These are phyloP conservation scores for Agriopis leucophaearia DNA, from an alignment of 2,888 invertebrate genomes.

Conservation along the genomic window DNA sequence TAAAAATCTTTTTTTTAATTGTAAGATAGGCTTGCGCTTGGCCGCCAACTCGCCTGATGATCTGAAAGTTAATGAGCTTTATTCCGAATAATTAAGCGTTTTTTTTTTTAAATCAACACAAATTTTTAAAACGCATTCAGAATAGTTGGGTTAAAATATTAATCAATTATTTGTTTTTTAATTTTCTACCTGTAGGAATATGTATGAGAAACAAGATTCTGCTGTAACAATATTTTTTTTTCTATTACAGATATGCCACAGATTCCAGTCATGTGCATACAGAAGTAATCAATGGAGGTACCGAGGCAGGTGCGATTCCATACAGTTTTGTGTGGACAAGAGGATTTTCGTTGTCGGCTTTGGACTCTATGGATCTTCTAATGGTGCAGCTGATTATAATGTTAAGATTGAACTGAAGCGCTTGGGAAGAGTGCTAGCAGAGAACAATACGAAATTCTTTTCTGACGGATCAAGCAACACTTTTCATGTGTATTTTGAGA, in stretches of 20 bases:
- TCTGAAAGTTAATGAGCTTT: no score
- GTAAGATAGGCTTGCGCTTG: no score
- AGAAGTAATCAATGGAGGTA: conserved; percentile 99
- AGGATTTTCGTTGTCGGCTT: conserved; percentile 98
- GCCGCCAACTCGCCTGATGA: no score
- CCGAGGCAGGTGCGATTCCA: conserved; percentile 97
- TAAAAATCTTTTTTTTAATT: no score
- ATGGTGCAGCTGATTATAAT: conserved; percentile 97
- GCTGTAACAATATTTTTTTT: not conserved
- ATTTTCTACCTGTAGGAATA: not conserved
- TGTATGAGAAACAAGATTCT: no score
- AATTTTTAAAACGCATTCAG: no score
- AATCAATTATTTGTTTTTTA: not conserved
- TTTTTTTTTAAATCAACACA: no score
- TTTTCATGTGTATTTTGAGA: conserved; percentile 93
- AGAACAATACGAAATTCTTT: conserved; percentile 97
- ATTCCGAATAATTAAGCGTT: no score
- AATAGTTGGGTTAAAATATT: not conserved
- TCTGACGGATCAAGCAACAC: conserved; percentile 98
- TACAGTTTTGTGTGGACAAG: conserved; percentile 98
- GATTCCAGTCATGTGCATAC: conserved; percentile 98
- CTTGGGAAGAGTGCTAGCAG: conserved; percentile 94
- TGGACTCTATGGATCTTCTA: conserved; percentile 98
- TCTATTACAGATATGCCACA: conserved; percentile 92
- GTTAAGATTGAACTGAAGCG: conserved; percentile 97